These are phyloP conservation scores for Grapholita molesta DNA, from an alignment of 1,140 invertebrate species.

Conservation along the genomic window DNA sequence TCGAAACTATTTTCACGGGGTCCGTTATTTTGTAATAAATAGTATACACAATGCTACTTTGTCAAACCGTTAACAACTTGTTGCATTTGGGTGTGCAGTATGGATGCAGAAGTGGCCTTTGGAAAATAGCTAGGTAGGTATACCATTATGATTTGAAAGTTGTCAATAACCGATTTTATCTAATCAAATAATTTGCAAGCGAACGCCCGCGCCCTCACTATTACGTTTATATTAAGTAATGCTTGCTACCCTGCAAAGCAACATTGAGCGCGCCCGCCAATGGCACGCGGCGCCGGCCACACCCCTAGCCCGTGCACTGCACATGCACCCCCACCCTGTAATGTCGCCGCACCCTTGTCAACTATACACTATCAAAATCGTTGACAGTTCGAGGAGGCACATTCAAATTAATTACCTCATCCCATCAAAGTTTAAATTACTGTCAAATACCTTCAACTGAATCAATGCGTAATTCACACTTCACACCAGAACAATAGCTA, in stretches of 20 bases:
- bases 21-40: too few species aligned
- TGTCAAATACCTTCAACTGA: too few species aligned
- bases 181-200: neutral
- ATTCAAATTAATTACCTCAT: neutral
- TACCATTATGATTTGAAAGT: too few species aligned
- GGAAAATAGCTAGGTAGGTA: too few species aligned
- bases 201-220: neutral
- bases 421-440: too few species aligned
- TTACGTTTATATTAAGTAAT: constrained; percentile 11
- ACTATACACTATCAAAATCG: neutral
- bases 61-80: neutral
- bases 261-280: constrained; percentile 35
- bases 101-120: neutral
- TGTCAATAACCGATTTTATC: neutral
- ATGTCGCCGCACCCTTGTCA: constrained; percentile 17
- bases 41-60: too few species aligned
- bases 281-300: constrained; percentile 39
- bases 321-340: constrained; percentile 34
- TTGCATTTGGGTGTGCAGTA: neutral
- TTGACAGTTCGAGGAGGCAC: neutral
- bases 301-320: constrained; percentile 42
- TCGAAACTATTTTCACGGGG: too few species aligned
- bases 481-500: too few species aligned
- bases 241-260: constrained; percentile 23
- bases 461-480: too few species aligned